A percentile compares a stretch with the other conserved stretches of the same genome.
Conservation (phyloP, 2,888 invertebrate species). For the Miltochrista miniata region DNA sequence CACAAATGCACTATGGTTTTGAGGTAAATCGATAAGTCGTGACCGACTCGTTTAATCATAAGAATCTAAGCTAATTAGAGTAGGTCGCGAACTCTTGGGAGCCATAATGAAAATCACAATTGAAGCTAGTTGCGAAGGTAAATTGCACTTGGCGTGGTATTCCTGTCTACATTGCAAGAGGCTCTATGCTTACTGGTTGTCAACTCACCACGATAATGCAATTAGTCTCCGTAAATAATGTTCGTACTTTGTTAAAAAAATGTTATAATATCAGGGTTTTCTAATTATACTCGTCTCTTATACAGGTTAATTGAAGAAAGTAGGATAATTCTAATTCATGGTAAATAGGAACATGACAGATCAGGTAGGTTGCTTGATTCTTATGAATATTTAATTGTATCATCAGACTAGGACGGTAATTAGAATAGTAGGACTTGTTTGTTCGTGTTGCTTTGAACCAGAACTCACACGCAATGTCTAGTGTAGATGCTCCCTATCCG, state of each 20-base stretch:
- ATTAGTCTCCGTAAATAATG: slow-evolving; percentile 33
- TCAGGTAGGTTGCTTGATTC: neutral
- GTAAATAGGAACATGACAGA: neutral
- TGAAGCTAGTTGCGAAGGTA: slow-evolving; percentile 70
- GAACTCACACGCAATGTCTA: too few species aligned
- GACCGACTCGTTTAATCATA: slow-evolving; percentile 79
- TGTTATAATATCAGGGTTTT: neutral
- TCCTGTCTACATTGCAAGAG: slow-evolving; percentile 55
- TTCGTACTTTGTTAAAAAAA: slow-evolving; percentile 16
- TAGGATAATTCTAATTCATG: slow-evolving; percentile 4
- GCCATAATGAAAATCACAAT: slow-evolving; percentile 80
- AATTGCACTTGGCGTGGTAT: slow-evolving; percentile 73
- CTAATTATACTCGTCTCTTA: slow-evolving; percentile 1
- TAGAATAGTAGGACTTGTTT: neutral
- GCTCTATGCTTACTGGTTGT: slow-evolving; percentile 48
- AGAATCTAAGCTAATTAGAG: slow-evolving; percentile 81
- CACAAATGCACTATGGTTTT: slow-evolving; percentile 72
- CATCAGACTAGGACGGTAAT: neutral
- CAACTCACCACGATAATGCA: slow-evolving; percentile 40
- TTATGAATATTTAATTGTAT: neutral
- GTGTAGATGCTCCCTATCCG: too few species aligned
- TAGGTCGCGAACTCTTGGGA: slow-evolving; percentile 77
- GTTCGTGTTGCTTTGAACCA: neutral
- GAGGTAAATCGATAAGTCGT: slow-evolving; percentile 79
- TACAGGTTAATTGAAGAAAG: neutral